Evolutionary conservation across 2,888 invertebrate genomes (phyloP).

Genomic region (Ashinkailepas kermadecensis): DNA sequence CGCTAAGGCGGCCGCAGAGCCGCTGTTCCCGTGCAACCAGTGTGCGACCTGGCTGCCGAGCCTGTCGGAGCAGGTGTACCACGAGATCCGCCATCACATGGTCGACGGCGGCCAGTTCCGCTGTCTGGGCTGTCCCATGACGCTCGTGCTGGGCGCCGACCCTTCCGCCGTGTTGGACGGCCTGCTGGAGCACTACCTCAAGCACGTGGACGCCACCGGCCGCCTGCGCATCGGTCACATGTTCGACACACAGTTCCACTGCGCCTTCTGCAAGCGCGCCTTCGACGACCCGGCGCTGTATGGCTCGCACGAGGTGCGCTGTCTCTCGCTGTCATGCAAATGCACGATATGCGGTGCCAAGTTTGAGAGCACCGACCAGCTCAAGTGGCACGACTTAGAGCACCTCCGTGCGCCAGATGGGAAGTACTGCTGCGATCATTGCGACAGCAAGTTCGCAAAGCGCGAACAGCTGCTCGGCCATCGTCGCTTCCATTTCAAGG

Average conservation of each 20-base stretch:
- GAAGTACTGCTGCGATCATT: constrained; percentile 13
- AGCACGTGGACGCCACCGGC: not conserved
- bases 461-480: constrained; percentile 13
- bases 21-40: not conserved
- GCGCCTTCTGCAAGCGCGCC: not conserved
- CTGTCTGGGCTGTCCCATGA: not conserved
- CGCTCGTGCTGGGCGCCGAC: not conserved
- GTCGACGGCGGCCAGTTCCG: not conserved
- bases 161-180: not conserved
- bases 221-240: not conserved
- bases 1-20: not conserved
- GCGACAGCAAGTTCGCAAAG: not conserved
- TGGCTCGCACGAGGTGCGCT: constrained; percentile 12
- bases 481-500: constrained; percentile 24
- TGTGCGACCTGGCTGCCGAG: not conserved
- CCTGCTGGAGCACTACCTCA: constrained; percentile 3
- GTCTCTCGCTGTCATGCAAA: not conserved
- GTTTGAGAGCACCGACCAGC: not conserved
- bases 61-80: constrained; percentile 2
- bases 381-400: constrained; percentile 7
- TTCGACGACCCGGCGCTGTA: not conserved
- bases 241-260: not conserved
- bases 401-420: constrained; percentile 1
- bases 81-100: constrained; percentile 15
- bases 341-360: not conserved